phyloP scores from a whole-genome alignment of 2,797 vertebrate species.

The Gobionotothen gibberifrons region DNA sequence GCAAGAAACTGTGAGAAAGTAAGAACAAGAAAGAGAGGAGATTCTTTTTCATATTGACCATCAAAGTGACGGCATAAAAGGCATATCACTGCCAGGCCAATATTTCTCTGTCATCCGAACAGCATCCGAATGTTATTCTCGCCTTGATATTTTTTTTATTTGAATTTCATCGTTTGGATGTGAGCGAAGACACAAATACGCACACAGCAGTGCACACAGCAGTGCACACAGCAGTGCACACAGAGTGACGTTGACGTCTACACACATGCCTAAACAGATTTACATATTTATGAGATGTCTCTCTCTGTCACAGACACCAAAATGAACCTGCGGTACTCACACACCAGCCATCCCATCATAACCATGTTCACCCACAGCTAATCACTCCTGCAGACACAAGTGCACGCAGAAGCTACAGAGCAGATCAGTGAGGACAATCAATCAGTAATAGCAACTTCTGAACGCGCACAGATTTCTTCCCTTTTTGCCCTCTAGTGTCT shows the following conservation, averaged over 20 bases:
- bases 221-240: constrained; percentile 8
- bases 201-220: constrained; percentile 20
- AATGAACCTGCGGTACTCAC: not conserved
- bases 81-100: constrained; percentile 57
- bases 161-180: constrained; percentile 45
- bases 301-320: not conserved
- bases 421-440: constrained; percentile 60
- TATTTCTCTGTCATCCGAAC: constrained; percentile 62
- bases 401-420: constrained; percentile 22
- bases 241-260: not conserved
- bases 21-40: constrained; percentile 37
- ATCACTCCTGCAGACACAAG: constrained; percentile 30
- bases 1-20: constrained; percentile 46
- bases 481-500: constrained; percentile 73
- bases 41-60: constrained; percentile 43
- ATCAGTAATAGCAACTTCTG: constrained; percentile 68
- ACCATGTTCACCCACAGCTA: constrained; percentile 14
- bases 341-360: constrained; percentile 6
- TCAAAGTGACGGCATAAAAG: constrained; percentile 70
- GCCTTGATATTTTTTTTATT: constrained; percentile 48
- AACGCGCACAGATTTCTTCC: constrained; percentile 60
- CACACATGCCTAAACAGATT: not conserved
- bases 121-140: constrained; percentile 51
- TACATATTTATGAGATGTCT: constrained; percentile 36
- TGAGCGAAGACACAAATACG: constrained; percentile 21